Percentiles rank a stretch among this genome's conserved stretches.
Conservation (phyloP, 2,888 invertebrate species). For the Rotaria macrura region DNA sequence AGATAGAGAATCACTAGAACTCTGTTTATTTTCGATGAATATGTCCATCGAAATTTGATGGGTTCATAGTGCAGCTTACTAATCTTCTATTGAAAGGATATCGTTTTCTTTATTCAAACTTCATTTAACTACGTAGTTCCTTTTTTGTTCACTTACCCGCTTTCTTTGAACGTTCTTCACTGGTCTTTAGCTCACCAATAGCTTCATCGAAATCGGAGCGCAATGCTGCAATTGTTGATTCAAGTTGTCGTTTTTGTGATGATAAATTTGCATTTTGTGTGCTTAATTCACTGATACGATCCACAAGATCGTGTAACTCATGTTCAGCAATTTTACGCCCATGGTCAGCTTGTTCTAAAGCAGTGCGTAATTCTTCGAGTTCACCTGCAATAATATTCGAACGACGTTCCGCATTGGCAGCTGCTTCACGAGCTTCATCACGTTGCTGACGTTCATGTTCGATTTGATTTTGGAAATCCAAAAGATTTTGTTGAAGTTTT, state of each 20-base stretch:
- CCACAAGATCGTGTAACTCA: constrained; percentile 91
- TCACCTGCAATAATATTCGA: constrained; percentile 93
- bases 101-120: no score
- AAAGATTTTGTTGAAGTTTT: constrained; percentile 92
- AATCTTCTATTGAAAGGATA: no score
- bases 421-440: constrained; percentile 92
- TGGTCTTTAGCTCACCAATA: constrained; percentile 93
- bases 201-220: constrained; percentile 96
- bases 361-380: constrained; percentile 90
- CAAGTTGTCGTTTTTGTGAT: constrained; percentile 97
- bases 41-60: no score
- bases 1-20: no score
- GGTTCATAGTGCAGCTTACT: no score
- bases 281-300: constrained; percentile 88
- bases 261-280: constrained; percentile 85
- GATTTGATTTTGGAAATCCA: constrained; percentile 81
- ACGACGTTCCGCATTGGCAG: constrained; percentile 90
- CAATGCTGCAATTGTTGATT: constrained; percentile 91
- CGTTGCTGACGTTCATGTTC: constrained; percentile 96
- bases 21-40: no score
- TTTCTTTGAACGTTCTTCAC: constrained; percentile 64
- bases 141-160: constrained; percentile 35
- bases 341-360: constrained; percentile 67
- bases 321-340: constrained; percentile 94
- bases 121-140: no score